Evolutionary conservation across 2,888 invertebrate genomes (phyloP).

Genomic region (Scrobipalpa atriplicella): DNA sequence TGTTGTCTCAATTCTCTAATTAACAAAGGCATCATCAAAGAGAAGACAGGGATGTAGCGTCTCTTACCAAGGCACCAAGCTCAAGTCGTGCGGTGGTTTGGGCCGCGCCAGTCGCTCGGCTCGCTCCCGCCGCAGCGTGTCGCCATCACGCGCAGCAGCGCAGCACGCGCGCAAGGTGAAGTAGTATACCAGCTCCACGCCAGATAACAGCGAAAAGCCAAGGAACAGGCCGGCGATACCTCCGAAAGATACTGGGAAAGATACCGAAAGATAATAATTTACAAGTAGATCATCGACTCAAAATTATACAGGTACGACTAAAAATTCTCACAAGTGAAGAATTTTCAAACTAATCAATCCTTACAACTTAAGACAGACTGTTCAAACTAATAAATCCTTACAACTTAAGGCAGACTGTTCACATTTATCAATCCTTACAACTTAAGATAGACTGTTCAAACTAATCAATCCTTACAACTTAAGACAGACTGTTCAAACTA

Average conservation of each 20-base stretch:
- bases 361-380: too few species aligned
- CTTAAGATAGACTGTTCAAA: too few species aligned
- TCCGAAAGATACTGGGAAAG: slow-evolving; percentile 83
- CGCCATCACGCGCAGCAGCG: slow-evolving; percentile 79
- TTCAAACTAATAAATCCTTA: too few species aligned
- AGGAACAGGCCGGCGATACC: slow-evolving; percentile 86
- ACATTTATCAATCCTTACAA: too few species aligned
- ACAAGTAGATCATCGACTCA: not conserved
- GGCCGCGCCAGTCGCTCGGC: slow-evolving; percentile 64
- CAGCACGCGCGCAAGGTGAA: slow-evolving; percentile 88
- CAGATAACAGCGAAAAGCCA: slow-evolving; percentile 89
- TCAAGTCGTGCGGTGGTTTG: slow-evolving; percentile 72
- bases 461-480: not conserved
- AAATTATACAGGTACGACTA: too few species aligned
- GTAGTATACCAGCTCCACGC: slow-evolving; percentile 90
- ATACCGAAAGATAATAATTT: not conserved
- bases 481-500: not conserved
- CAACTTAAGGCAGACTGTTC: too few species aligned
- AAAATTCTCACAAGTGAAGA: too few species aligned
- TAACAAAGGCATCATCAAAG: too few species aligned
- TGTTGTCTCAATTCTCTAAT: too few species aligned
- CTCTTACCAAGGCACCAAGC: slow-evolving; percentile 70
- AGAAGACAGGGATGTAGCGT: too few species aligned
- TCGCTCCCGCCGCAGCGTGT: slow-evolving; percentile 72
- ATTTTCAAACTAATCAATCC: too few species aligned